Base-by-base conservation (phyloP, 2,888 invertebrate species). In the Archips xylosteana region DNA sequence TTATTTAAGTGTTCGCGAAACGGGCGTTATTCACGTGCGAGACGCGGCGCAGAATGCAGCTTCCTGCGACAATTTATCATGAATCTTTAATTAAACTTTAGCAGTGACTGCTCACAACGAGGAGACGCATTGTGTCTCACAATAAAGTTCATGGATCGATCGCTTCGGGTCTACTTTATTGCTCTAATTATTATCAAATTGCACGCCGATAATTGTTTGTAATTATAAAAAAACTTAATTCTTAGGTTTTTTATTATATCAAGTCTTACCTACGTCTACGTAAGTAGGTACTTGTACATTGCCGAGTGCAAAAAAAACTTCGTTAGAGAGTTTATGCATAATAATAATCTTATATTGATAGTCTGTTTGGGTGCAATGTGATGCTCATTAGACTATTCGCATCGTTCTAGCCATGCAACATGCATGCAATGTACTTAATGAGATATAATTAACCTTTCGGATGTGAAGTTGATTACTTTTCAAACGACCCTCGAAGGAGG, bases 11-110 rank as follows among this genome's bases (percentile, higher is more conserved):
- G 92, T 89, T 88, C 85, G 84, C 83, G 88, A 83, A 86, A 87
- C 85, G 88, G 84, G 86, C 87, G 91, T 89, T 90, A 89, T 92
- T 93, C 92, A 90, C 91, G 91, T 91, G 87, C 87, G 88, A 88
- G 87, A 85, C 86, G 86, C 84, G 81, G 83, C 85, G 85, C 86
- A 89, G 89, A 90, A 89, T 92, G 92, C 93, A 92, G 90, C 92
- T 92, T 91, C 92, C 91, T 88, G 86, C 88, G 89, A 91, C 92
- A 92, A 93, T 94, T 93, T 94, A 94, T 94, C 94, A 93, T 94
- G 92, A 93, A 94, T 94, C 94, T 94, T 94, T 94, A 94, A 94
- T 94, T 94, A 94, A 94, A 94, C 89, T 94, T 93, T 89, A 90
- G 86, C 91, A 87, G 87, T 87, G 89, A 89, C 89, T 91, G 89